Evolutionary conservation across 2,797 vertebrate genomes (phyloP), one percentile per base, ranked within the genome.

Genomic region (Lithobates sylvaticus): DNA sequence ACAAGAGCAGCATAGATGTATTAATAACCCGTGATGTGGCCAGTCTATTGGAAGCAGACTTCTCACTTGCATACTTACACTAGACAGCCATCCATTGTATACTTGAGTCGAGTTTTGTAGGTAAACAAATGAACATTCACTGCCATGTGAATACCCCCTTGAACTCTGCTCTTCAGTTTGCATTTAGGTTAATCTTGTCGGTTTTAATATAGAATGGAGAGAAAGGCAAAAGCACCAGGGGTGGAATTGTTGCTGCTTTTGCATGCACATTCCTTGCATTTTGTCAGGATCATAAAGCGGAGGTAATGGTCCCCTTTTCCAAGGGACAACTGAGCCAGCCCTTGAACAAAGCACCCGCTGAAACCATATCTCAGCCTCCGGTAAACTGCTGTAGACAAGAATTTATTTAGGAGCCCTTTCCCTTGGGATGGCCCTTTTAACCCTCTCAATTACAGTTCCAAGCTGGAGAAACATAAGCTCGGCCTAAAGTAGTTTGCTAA

Each of bases 81-180:
- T 10, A 16, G 71, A 27, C 91, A 89, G 90, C 89, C 88, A 88
- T 85, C 90, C 89, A 92, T 94, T 93, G 92, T 94, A 91, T 91
- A 89, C 85, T 90, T 91, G 93, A 93, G 93, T 94, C 91, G 94
- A 93, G 93, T 94, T 93, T 93, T 93, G 91, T 93, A 93, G 89
- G 90, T 94, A 94, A 95, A 94, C 92, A 94, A 94, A 93, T 93
- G 93, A 90, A 87, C 92, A 95, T 94, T 94, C 94, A 94, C 78
- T 88, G 6, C 84, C 0, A 86, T 91, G 86, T 95, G 92, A 95
- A 94, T 94, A 93, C 93, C 91, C 87, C 92, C 94, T 95, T 95
- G 94, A 95, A 94, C 93, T 94, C 34, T 93, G 91, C 91, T 93
- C 91, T 89, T 82, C 88, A 89, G 92, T 93, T 90, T 93, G 92